Conservation (phyloP, 1,140 invertebrate genomes). For the Papilio dardanus region DNA sequence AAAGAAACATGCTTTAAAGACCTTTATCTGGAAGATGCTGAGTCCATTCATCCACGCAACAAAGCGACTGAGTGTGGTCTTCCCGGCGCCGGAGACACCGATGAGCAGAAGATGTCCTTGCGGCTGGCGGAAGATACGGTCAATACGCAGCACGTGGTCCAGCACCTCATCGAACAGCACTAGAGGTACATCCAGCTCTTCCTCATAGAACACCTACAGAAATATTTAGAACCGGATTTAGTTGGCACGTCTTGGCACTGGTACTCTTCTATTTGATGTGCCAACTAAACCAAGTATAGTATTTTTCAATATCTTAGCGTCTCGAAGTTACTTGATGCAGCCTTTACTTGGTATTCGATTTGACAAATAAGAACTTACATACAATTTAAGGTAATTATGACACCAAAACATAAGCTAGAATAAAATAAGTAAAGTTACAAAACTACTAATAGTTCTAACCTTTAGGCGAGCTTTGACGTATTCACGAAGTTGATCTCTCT, state of each 20-base stretch:
- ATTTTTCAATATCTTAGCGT: no score
- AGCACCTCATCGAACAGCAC: slow-evolving; percentile 99
- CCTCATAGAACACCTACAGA: slow-evolving; percentile 97
- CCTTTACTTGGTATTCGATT: neutral
- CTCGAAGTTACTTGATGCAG: no score
- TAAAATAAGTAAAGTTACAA: neutral
- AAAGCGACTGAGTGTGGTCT: slow-evolving; percentile 99
- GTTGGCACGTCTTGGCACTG: neutral
- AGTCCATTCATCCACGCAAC: slow-evolving; percentile 99
- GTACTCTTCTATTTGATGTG: neutral
- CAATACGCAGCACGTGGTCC: slow-evolving; percentile 99
- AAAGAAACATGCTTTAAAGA: no score
- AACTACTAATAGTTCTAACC: slow-evolving; percentile 71
- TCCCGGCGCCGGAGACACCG: slow-evolving; percentile 98
- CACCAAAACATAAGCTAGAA: slow-evolving; percentile 25
- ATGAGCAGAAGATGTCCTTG: slow-evolving; percentile 98
- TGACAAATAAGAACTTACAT: neutral
- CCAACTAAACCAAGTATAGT: no score
- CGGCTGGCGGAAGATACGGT: slow-evolving; percentile 99
- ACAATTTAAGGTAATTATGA: no score
- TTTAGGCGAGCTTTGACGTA: slow-evolving; percentile 98
- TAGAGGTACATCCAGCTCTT: slow-evolving; percentile 98
- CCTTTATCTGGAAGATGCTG: slow-evolving; percentile 98
- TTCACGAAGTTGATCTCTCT: slow-evolving; percentile 96
- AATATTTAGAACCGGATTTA: neutral